Base-by-base conservation (phyloP, 2,797 vertebrate genomes). In the Emydoidea blandingii region DNA sequence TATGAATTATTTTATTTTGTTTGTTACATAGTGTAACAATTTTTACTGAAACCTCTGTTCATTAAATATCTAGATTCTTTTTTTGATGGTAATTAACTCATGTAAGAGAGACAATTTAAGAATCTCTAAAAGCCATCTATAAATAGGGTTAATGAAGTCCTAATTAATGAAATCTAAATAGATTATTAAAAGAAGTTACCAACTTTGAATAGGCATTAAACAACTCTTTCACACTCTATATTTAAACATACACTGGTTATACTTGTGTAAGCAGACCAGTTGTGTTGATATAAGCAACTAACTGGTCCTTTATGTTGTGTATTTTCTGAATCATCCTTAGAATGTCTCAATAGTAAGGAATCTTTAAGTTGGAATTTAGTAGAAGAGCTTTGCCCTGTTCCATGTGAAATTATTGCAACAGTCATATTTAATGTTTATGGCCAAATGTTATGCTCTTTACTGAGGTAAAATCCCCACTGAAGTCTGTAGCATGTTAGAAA, bases 251-350 rank as follows among this genome's bases (percentile, higher is more conserved):
- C 81, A 94, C 68, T 78, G 44, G 18, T 31, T 56, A 88, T 79
- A 95, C 76, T 72, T 49, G 21, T 27, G n/a, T 57, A 93, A 96
- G 91, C 31, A 94, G 80, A 92, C 68, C 86, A 96, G 53, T 54
- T 85, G 14, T 78, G 93, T 80, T 80, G 84, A 87, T 92, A 47
- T 94, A 62, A 86, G 34, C 47, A 53, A 91, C 72, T 96, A 82
- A 21, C 65, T 85, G 95, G 47, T 27, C 79, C 72, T 47, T 78
- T 57, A 92, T 90, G 5, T 3, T 50, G 91, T 89, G 81, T 29
- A 62, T 88, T 81, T 41, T 37, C 37, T 53, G 90, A 59, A n/a
- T 34, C 7, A 16, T 65, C 34, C 16, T 65, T 65, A 6, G 34
- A 65, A 65, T 65, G 62, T 65, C 16, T n/a, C 15, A 65, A 37